These are phyloP conservation scores for Muschampia plurimacula DNA, from an alignment of 2,888 invertebrate genomes.

Conservation along the genomic window DNA sequence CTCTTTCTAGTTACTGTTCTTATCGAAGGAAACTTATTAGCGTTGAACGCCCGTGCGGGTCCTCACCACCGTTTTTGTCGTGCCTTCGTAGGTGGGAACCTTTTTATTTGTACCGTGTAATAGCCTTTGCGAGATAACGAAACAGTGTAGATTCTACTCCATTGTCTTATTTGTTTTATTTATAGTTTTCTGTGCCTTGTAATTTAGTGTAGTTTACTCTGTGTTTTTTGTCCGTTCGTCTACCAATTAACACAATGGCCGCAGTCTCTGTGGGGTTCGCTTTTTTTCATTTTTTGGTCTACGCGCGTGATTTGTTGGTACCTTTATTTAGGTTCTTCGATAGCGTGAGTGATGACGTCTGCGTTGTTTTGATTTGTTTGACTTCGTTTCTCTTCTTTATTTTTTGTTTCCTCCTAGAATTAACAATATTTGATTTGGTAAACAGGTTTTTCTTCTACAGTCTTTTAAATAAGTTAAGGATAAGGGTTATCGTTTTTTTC, in stretches of 20 bases:
- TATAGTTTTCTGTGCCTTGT: slow-evolving; percentile 42
- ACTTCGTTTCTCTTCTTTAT: slow-evolving; percentile 19
- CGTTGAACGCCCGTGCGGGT: slow-evolving; percentile 53
- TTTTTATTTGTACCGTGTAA: slow-evolving; percentile 69
- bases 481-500: no score
- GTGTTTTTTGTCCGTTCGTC: slow-evolving; percentile 54
- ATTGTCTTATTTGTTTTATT: slow-evolving; percentile 62
- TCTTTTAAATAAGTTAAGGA: no score
- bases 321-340: slow-evolving; percentile 26
- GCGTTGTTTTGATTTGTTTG: slow-evolving; percentile 35
- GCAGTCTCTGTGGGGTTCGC: slow-evolving; percentile 40
- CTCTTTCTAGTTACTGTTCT: background rate
- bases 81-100: slow-evolving; percentile 61
- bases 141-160: slow-evolving; percentile 45
- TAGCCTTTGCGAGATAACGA: slow-evolving; percentile 58
- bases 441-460: background rate
- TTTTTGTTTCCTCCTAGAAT: slow-evolving; percentile 12
- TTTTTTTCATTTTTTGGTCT: slow-evolving; percentile 48
- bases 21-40: background rate
- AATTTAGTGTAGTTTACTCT: slow-evolving; percentile 18
- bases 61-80: slow-evolving; percentile 21
- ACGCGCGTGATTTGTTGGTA: slow-evolving; percentile 37
- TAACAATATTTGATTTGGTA: slow-evolving; percentile 30
- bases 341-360: slow-evolving; percentile 35
- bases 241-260: slow-evolving; percentile 64